Evolutionary conservation across 2,113 vertebrate genomes (phyloP), one percentile per base, ranked within the genome.

Genomic region (Patagioenas fasciata): DNA sequence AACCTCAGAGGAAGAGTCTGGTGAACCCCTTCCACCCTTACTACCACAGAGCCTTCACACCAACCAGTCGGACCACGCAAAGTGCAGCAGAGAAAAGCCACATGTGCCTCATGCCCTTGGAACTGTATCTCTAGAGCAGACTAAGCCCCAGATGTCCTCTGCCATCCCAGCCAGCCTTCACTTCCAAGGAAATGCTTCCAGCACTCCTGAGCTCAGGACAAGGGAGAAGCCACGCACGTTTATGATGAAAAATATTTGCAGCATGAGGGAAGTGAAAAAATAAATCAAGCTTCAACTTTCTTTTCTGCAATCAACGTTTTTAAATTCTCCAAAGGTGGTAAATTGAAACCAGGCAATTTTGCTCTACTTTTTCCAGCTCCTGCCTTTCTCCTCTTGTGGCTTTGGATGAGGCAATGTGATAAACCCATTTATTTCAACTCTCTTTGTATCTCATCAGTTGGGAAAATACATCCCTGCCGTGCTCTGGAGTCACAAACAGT

Each of bases 91-190:
- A 58, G 11, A 32, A 86, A 65, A 77, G 32, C 5, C 7, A 10
- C 2, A 0, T 6, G 11, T 15, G n/a, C 9, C 25, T n/a, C 2
- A 5, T 8, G 32, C 26, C 57, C 2, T 0, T 13, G 58, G 72
- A 92, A 29, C 1, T 67, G 7, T 15, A 56, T 1, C 1, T 1
- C 21, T 72, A 38, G 11, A 84, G 86, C 23, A 89, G 32, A 75
- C 15, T 28, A 69, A 79, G 50, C 6, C 69, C 50, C 70, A 69
- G 57, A 65, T 40, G 82, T 12, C 13, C 34, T 60, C 24, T 74
- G 38, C 29, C 6, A 5, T 8, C 38, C 26, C 28, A 16, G 15
- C 6, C 23, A 72, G 10, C 4, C 15, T 60, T 66, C 47, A 42
- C 50, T 20, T 72, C 16, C 2, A 3, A 61, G 16, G 14, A 96